Conservation (phyloP, 2,888 invertebrate genomes). For the Cantharis rustica region DNA sequence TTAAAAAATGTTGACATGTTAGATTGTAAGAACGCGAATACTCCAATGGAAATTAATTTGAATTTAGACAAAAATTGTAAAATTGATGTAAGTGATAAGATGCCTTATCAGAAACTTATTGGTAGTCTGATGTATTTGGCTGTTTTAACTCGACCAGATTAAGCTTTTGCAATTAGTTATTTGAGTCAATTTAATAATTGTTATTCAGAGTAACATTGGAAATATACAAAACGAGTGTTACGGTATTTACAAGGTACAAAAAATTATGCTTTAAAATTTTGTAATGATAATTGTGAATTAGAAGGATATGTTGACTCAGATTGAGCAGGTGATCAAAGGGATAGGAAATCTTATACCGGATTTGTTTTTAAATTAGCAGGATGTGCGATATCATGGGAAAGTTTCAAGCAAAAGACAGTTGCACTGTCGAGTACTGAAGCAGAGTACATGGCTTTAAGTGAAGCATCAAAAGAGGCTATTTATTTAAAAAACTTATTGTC, state of each 20-base stretch:
- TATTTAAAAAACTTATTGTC: conserved; percentile 19
- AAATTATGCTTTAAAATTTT: conserved; percentile 30
- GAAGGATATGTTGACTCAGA: conserved; percentile 39
- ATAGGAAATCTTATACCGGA: conserved; percentile 51
- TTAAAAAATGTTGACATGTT: too few relatives aligned
- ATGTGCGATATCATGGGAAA: conserved; percentile 41
- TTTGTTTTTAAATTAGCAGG: conserved; percentile 38
- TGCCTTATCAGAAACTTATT: too few relatives aligned
- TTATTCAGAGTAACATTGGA: conserved; percentile 27
- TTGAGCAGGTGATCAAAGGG: conserved; percentile 30
- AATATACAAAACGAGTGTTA: conserved; percentile 21
- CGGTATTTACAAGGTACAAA: conserved; percentile 23
- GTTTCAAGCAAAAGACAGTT: conserved; percentile 42
- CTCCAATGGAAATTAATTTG: too few relatives aligned
- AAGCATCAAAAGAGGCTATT: conserved; percentile 38
- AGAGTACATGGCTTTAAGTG: too few relatives aligned
- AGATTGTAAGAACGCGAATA: too few relatives aligned
- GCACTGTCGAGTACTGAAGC: conserved; percentile 44
- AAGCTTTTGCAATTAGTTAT: conserved; percentile 29
- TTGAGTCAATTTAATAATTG: conserved; percentile 34
- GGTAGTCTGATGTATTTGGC: too few relatives aligned
- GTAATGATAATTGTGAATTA: conserved; percentile 16
- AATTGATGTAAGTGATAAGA: too few relatives aligned
- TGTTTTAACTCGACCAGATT: conserved; percentile 31
- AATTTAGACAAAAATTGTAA: too few relatives aligned